Evolutionary conservation across 1,140 invertebrate genomes (phyloP).

Genomic region (Bombus impatiens): DNA sequence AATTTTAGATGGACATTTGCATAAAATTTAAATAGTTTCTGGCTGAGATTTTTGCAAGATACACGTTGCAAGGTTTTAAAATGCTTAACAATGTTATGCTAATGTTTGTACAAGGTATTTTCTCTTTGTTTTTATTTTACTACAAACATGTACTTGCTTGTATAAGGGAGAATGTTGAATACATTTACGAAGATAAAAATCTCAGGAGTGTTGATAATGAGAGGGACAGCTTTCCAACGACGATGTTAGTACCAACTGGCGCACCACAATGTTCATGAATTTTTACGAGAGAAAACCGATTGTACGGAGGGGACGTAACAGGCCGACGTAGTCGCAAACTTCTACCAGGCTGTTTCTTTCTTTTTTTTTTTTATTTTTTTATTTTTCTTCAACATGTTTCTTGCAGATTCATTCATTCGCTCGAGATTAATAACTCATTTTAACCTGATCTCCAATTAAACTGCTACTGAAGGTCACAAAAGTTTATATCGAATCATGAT

Average conservation of each 20-base stretch:
- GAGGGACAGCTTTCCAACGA: neutral
- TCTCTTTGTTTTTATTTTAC: neutral
- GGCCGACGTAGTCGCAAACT: neutral
- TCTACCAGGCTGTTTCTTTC: neutral
- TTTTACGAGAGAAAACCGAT: slow-evolving; percentile 1
- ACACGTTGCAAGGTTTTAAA: neutral
- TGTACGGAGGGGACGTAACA: neutral
- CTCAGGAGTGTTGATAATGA: neutral
- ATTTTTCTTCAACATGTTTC: too few relatives aligned
- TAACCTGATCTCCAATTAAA: neutral
- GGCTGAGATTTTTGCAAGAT: neutral
- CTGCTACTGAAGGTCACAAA: too few relatives aligned
- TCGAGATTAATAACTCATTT: neutral
- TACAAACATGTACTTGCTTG: neutral
- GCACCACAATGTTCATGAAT: neutral
- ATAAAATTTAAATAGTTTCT: neutral
- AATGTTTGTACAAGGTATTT: neutral
- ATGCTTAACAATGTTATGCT: neutral
- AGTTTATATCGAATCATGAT: too few relatives aligned
- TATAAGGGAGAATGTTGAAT: neutral
- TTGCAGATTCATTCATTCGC: neutral
- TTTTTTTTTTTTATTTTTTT: neutral
- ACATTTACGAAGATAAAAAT: neutral
- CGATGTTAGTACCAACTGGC: neutral
- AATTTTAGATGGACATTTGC: neutral